phyloP scores from a whole-genome alignment of 2,888 invertebrate species.

The Isoperla grammatica region DNA sequence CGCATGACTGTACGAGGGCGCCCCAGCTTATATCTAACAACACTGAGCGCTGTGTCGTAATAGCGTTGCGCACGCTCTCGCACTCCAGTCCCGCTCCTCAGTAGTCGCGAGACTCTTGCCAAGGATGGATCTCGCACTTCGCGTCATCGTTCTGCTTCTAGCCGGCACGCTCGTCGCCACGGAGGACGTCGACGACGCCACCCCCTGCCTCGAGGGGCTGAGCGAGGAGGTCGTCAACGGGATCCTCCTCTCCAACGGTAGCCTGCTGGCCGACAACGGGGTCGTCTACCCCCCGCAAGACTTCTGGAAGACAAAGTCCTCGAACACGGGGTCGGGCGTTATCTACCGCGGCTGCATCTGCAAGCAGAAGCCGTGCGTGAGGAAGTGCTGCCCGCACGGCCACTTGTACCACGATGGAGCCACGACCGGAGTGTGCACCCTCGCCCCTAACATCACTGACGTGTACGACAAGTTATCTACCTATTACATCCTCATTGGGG shows the following conservation, averaged over 20 bases:
- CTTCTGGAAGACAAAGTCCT: slow-evolving; percentile 2
- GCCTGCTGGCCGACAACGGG: neutral
- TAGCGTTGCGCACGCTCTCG: no score
- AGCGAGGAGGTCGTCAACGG: neutral
- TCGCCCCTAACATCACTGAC: no score
- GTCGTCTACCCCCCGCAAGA: slow-evolving; percentile 13
- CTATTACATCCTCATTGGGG: slow-evolving; percentile 12
- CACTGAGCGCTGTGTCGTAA: no score
- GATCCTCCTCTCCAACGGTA: neutral
- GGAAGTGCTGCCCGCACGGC: slow-evolving; percentile 40
- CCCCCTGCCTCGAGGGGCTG: neutral
- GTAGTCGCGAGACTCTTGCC: no score
- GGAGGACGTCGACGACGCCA: no score
- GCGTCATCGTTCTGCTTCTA: no score
- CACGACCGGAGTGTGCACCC: neutral
- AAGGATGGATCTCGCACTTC: no score
- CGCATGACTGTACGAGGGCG: no score
- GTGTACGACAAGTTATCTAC: neutral
- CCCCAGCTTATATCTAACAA: no score
- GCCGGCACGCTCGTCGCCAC: no score
- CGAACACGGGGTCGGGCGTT: neutral
- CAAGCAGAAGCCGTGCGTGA: slow-evolving; percentile 40
- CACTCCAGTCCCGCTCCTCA: no score
- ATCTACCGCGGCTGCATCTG: slow-evolving; percentile 41
- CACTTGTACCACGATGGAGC: neutral